Percentiles rank a stretch among this genome's conserved stretches.
Conservation (phyloP, 92 coral and sea anemone species). For the Micromussa lordhowensis region DNA sequence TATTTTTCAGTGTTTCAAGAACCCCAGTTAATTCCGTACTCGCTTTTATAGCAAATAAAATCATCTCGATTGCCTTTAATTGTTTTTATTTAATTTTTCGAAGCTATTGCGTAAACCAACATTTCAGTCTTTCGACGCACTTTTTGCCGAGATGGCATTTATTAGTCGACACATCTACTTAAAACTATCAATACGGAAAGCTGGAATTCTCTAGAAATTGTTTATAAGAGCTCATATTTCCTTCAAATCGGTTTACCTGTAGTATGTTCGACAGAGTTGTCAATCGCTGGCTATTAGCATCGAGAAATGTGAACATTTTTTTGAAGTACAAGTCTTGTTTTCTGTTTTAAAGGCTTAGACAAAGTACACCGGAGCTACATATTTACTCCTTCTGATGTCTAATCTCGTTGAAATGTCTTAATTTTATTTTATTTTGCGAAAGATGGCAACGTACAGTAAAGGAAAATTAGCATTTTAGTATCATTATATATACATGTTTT, state of each 20-base stretch:
- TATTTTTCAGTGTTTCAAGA: neutral
- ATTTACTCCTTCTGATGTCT: neutral
- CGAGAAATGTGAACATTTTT: neutral
- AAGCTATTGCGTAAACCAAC: neutral
- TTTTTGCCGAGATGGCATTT: neutral
- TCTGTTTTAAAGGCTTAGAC: neutral
- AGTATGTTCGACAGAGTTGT: neutral
- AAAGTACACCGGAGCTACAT: neutral
- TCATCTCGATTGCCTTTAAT: neutral
- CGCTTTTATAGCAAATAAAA: neutral
- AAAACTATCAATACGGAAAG: neutral
- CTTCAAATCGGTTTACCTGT: neutral
- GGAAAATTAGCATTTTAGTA: neutral
- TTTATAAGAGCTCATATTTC: neutral
- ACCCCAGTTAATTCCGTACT: neutral
- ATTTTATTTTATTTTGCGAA: neutral
- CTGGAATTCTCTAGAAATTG: neutral
- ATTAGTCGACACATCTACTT: neutral
- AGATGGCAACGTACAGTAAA: neutral
- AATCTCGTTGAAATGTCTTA: neutral
- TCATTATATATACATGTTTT: too few species aligned
- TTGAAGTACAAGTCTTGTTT: neutral
- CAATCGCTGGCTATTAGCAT: neutral
- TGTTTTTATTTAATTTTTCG: neutral
- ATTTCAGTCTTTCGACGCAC: neutral